Conservation (phyloP, 2,113 vertebrate genomes). For the Furnarius figulus region DNA sequence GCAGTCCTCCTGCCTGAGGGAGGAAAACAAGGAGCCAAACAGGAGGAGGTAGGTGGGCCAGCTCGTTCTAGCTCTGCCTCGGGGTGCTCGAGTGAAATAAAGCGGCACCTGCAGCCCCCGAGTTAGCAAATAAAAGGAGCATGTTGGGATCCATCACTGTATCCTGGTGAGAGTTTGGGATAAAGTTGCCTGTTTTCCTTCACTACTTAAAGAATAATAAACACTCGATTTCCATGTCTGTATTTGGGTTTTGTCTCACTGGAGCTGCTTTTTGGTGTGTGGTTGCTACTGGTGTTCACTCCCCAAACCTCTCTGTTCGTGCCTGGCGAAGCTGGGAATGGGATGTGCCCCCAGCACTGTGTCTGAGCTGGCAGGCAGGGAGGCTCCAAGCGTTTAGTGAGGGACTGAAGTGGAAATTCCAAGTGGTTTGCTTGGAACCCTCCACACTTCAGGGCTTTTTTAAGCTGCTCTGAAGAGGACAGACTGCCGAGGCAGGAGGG, state of each 20-base stretch:
- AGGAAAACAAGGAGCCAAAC: constrained; percentile 72
- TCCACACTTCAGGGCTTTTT: rapidly evolving
- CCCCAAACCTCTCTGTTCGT: neutral
- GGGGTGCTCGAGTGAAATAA: rapidly evolving
- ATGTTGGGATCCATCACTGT: rapidly evolving
- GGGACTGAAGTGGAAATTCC: neutral
- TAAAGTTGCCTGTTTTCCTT: neutral
- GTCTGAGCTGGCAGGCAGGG: neutral
- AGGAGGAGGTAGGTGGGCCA: constrained; percentile 78
- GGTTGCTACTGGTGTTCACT: neutral
- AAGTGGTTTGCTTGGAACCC: neutral
- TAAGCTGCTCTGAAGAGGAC: neutral
- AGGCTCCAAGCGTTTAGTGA: rapidly evolving
- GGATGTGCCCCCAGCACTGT: rapidly evolving
- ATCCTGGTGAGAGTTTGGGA: neutral
- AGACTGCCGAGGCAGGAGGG: neutral
- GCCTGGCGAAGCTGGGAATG: neutral
- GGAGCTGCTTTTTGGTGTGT: neutral
- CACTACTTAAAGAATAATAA: neutral
- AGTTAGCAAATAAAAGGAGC: neutral
- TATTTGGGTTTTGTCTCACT: neutral
- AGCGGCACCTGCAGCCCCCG: rapidly evolving
- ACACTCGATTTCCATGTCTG: rapidly evolving
- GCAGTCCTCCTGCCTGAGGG: constrained; percentile 74
- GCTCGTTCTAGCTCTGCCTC: neutral